Conservation (phyloP, 2,888 invertebrate genomes). For the Torymus aiolomorphi region DNA sequence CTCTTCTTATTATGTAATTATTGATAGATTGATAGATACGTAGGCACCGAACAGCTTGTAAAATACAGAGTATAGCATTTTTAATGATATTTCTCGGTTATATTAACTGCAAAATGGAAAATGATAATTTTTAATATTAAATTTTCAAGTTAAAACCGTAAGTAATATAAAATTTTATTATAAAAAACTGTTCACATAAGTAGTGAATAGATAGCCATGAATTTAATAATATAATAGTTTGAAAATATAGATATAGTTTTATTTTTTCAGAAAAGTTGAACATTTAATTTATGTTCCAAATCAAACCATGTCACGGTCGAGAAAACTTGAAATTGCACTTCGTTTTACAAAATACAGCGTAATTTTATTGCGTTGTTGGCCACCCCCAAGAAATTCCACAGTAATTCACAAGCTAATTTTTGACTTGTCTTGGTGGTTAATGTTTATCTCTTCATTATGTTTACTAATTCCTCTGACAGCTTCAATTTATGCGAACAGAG, state of each 20-base stretch:
- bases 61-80: neutral
- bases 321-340: conserved; percentile 29
- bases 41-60: neutral
- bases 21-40: conserved; percentile 13
- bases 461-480: conserved; percentile 51
- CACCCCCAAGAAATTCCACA: conserved; percentile 12
- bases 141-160: neutral
- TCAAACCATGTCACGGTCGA: conserved; percentile 17
- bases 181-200: too few relatives aligned
- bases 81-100: conserved; percentile 6
- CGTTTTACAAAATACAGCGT: conserved; percentile 46
- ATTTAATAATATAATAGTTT: too few relatives aligned
- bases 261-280: too few relatives aligned
- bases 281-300: too few relatives aligned
- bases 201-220: too few relatives aligned
- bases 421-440: conserved; percentile 44
- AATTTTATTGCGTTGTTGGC: conserved; percentile 27
- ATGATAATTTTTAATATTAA: neutral
- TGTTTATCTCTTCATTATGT: conserved; percentile 42
- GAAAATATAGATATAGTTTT: too few relatives aligned
- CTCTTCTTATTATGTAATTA: conserved; percentile 16
- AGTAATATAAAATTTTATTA: too few relatives aligned
- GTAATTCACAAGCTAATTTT: conserved; percentile 33
- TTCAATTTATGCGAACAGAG: conserved; percentile 36
- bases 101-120: neutral